Evolutionary conservation across 2,113 vertebrate genomes (phyloP), one percentile per base, ranked within the genome.

Genomic region (Cettia cetti): DNA sequence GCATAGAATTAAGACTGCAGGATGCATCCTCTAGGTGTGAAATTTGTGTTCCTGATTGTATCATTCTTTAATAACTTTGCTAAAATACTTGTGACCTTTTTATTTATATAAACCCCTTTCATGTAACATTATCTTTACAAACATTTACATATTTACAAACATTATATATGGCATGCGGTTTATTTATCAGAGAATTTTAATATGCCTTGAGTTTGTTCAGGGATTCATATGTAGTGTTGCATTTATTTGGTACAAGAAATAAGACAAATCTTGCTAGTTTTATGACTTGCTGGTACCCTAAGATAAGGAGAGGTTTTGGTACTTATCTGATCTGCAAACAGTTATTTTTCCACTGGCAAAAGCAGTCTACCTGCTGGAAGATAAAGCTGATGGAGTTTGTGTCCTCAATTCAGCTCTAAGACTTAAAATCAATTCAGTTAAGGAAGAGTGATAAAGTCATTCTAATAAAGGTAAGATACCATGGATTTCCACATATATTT

Each of bases 361-460:
- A 53, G 24, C 70, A 85, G 65, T 52, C 33, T 24, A 76, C 44
- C 42, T 79, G 30, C 30, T 82, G 47, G 21, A 92, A 92, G 75
- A 92, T 92, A 95, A 93, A 92, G 19, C 23, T 82, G 57, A 90
- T 87, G 65, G 47, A 82, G 26, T 79, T 84, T 91, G 56, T 75
- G 71, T 94, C 78, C 52, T 90, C 56, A 71, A 39, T 93, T 94
- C 85, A 92, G 30, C 33, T 82, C 35, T 82, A 93, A 82, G 79
- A 76, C 53, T 85, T 85, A 92, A 93, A 94, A 92, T 82, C 61
- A 68, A 30, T 93, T 95, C 70, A 39, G n/a, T 87, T 71, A 90
- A 18, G 27, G 13, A 75, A 66, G 23, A 90, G 31, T 45, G 74
- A 87, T 82, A 78, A 91, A 87, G 66, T 54, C 42, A 66, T 78